Percentiles rank a stretch among this genome's conserved stretches.
These are phyloP conservation scores for Elegia similella DNA, from an alignment of 2,888 invertebrate genomes.

Conservation along the genomic window DNA sequence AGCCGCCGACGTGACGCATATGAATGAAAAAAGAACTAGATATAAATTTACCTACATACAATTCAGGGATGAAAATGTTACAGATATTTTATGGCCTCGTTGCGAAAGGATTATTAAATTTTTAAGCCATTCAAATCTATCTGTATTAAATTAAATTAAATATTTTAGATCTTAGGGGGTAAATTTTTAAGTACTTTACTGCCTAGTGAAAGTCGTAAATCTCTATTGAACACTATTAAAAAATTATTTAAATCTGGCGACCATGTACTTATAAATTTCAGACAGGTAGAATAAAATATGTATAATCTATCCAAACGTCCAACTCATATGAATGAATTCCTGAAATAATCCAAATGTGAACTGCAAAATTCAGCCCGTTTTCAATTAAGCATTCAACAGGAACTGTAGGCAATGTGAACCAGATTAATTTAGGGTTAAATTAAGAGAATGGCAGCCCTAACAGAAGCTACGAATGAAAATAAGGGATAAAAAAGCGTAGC, in stretches of 20 bases:
- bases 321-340: not conserved
- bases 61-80: not conserved
- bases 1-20: constrained; percentile 32
- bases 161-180: too few relatives aligned
- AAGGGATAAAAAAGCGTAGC: not conserved
- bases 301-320: not conserved
- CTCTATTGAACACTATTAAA: too few relatives aligned
- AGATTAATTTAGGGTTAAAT: constrained; percentile 7
- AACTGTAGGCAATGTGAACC: constrained; percentile 3
- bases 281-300: not conserved
- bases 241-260: too few relatives aligned
- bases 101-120: not conserved
- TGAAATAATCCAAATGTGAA: not conserved
- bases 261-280: too few relatives aligned
- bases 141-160: too few relatives aligned
- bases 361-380: not conserved
- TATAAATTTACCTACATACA: constrained; percentile 3
- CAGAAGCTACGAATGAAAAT: not conserved
- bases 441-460: not conserved
- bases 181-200: too few relatives aligned
- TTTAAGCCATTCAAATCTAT: not conserved
- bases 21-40: not conserved
- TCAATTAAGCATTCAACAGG: constrained; percentile 3
- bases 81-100: not conserved
- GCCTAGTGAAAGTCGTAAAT: too few relatives aligned